Conservation (phyloP, 35 echinoderm and acorn worm genomes). For the Holothuria glaberrima region DNA sequence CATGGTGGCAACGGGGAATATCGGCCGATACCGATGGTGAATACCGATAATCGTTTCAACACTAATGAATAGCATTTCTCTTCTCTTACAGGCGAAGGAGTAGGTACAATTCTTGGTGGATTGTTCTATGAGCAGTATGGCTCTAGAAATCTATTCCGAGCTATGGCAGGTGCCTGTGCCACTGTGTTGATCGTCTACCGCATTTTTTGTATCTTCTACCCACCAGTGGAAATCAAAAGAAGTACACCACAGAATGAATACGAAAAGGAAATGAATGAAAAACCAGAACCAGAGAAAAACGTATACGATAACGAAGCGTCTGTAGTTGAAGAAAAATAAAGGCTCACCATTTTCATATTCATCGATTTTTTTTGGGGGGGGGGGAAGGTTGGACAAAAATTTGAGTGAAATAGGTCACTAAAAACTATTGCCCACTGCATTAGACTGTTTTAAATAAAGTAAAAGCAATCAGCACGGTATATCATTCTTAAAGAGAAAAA, state of each 20-base stretch:
- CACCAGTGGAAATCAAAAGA: not conserved
- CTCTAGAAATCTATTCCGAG: conserved; percentile 62
- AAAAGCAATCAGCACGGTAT: too few species aligned
- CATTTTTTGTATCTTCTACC: conserved; percentile 15
- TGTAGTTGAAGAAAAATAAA: not conserved
- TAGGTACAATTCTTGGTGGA: conserved; percentile 69
- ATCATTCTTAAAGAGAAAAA: too few species aligned
- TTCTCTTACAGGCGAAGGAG: conserved; percentile 63
- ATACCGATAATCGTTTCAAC: too few species aligned
- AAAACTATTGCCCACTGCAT: too few species aligned
- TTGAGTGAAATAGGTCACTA: too few species aligned
- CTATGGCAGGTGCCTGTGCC: conserved; percentile 46
- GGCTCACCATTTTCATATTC: too few species aligned
- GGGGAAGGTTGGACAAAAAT: too few species aligned
- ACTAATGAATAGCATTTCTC: too few species aligned
- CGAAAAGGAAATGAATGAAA: not conserved
- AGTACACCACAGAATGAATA: not conserved
- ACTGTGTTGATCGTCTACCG: conserved; percentile 54
- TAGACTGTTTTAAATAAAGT: too few species aligned
- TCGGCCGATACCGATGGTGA: too few species aligned
- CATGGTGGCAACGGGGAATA: too few species aligned
- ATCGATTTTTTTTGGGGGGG: too few species aligned
- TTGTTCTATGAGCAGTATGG: conserved; percentile 70
- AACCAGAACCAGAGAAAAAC: not conserved
- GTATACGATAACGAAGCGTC: not conserved